Conservation (phyloP, 2,797 vertebrate genomes). For the Muscicapa striata region DNA sequence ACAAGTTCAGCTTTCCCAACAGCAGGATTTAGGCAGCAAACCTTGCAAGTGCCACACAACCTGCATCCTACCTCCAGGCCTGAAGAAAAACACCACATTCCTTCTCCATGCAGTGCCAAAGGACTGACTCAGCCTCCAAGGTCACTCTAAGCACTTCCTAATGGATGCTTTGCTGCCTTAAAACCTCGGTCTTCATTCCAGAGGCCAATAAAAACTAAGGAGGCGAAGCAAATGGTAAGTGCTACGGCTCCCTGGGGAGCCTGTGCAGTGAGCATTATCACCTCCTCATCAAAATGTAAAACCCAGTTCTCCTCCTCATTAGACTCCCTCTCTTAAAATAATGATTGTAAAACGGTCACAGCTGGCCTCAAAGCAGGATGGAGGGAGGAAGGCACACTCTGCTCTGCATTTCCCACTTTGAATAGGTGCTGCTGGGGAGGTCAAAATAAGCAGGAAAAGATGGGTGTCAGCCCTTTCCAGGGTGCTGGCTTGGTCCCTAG, state of each 20-base stretch:
- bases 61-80: background rate
- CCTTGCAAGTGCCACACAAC: background rate
- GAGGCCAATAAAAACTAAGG: slow-evolving; percentile 41
- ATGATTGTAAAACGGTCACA: background rate
- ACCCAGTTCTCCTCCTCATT: slow-evolving; percentile 36
- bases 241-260: background rate
- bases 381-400: background rate
- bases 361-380: background rate
- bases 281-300: slow-evolving; percentile 44
- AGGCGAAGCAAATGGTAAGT: slow-evolving; percentile 3
- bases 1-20: background rate
- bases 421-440: background rate
- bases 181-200: background rate
- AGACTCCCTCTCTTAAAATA: slow-evolving; percentile 37
- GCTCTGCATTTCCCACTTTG: background rate
- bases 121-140: background rate
- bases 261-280: background rate
- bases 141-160: background rate
- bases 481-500: background rate
- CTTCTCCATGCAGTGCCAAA: background rate
- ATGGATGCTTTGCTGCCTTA: background rate
- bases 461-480: background rate
- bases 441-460: background rate
- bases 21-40: background rate
- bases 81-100: background rate